A percentile compares a stretch with the other conserved stretches of the same genome.
phyloP scores from a whole-genome alignment of 2,888 invertebrate species.

The Drosophila niveifrons region DNA sequence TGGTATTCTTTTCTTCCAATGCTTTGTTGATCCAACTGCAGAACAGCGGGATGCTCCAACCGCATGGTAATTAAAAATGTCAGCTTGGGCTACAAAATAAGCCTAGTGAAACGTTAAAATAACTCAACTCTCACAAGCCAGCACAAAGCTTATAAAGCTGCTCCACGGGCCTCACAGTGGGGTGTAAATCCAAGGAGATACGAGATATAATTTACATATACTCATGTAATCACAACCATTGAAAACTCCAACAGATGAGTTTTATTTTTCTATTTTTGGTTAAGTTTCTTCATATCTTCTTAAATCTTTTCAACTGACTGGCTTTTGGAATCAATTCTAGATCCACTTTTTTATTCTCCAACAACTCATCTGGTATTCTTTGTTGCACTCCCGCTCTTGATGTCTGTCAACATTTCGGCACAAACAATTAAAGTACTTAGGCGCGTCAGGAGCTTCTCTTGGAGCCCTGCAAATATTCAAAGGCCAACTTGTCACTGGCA shows the following conservation, averaged over 20 bases:
- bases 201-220: neutral
- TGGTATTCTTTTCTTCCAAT: constrained; percentile 30
- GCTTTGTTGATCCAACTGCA: constrained; percentile 53
- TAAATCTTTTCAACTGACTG: constrained; percentile 2
- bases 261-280: neutral
- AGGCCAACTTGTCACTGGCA: constrained; percentile 66
- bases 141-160: neutral
- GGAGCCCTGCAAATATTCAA: constrained; percentile 64
- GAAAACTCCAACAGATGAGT: neutral
- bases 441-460: constrained; percentile 35
- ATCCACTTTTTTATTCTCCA: neutral
- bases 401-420: constrained; percentile 41
- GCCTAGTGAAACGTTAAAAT: neutral
- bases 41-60: constrained; percentile 19
- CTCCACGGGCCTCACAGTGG: neutral
- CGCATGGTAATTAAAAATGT: constrained; percentile 59
- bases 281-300: neutral
- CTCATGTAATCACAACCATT: neutral
- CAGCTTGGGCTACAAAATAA: constrained; percentile 25
- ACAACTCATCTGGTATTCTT: neutral
- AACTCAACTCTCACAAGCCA: neutral
- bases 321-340: neutral
- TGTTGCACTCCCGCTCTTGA: neutral
- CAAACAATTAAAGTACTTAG: constrained; percentile 76
- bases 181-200: neutral